Base-by-base conservation (phyloP, 2,888 invertebrate species). In the Eristalinus aeneus region DNA sequence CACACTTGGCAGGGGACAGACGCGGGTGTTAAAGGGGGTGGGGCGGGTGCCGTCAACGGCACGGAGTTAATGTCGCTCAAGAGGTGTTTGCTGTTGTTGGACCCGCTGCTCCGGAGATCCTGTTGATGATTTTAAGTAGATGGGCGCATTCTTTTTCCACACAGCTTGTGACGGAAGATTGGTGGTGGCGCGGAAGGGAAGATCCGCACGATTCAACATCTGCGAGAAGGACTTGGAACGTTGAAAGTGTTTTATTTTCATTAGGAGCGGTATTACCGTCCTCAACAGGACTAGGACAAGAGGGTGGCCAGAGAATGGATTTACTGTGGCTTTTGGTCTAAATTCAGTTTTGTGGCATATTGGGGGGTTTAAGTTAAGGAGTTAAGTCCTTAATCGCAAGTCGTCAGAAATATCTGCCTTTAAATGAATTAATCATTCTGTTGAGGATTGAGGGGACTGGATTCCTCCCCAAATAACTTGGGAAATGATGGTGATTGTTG, bases 41-140 rank as follows among this genome's bases (percentile, higher is more conserved):
- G 11, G 27, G 46, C 67, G 61, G 16, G 46, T 16, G 46, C 8
- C 46, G 46, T 46, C 72, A 80, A 68, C 71, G 84, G 68, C 67
- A 72, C 22, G 63, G 65, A 75, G 67, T 75, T 80, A 76, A 84
- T 84, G 84, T 84, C 67, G 60, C 75, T 76, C 68, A 63, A 74
- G 53, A 76, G 75, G 53, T 72, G 46, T 63, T 68, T 74, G 31
- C 36, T 61, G 46, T 39, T 46, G 22, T 4, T 56, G 32, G 32
- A 58, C 34, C 61, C 63, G 46, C 27, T 76, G 61, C 72, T 65
- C 23, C 27, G 27, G 27, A 46, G 46, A 46, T 46, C 46, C 61
- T 81, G 64, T 60, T 39, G 46, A 46, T 22, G 46, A 39, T 63
- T 64, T 63, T 77, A 61, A 60, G 75, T 60, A 67, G 65, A 63